Conservation (phyloP, 23 tunicate genomes). For the Botrylloides violaceus region DNA sequence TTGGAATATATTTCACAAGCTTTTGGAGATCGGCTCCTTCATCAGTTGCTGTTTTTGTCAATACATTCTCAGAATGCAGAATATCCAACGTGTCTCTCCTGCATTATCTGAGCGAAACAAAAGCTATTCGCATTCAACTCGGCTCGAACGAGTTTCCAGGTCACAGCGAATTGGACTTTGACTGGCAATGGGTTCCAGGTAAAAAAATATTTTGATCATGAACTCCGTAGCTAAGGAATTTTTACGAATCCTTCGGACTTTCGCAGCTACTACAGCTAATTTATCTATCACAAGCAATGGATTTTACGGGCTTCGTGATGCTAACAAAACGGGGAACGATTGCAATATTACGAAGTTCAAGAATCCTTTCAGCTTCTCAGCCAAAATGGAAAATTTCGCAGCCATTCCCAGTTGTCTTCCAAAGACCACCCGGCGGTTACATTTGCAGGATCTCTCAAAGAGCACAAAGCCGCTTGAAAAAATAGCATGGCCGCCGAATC, state of each 20-base stretch:
- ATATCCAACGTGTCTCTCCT: neutral
- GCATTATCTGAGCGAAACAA: neutral
- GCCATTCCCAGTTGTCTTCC: slow-evolving; percentile 10
- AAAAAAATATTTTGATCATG: neutral
- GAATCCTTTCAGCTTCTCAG: neutral
- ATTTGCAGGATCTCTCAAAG: neutral
- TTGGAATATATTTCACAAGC: too few relatives aligned
- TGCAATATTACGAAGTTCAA: neutral
- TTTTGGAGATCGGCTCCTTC: too few relatives aligned
- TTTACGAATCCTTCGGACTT: neutral
- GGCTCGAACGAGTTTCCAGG: neutral
- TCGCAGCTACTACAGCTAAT: neutral
- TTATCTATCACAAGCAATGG: neutral
- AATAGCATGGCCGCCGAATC: neutral
- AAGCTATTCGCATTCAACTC: neutral
- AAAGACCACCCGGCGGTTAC: neutral
- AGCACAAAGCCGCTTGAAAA: neutral
- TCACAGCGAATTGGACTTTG: neutral
- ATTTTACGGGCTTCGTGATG: neutral
- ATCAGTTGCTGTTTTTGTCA: too few relatives aligned
- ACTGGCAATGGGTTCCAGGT: slow-evolving; percentile 19
- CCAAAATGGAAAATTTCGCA: neutral
- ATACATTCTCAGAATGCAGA: neutral
- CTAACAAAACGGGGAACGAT: neutral
- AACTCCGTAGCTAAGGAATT: neutral